Conservation (phyloP, 1,140 invertebrate species). For the Berghia stephanieae region DNA sequence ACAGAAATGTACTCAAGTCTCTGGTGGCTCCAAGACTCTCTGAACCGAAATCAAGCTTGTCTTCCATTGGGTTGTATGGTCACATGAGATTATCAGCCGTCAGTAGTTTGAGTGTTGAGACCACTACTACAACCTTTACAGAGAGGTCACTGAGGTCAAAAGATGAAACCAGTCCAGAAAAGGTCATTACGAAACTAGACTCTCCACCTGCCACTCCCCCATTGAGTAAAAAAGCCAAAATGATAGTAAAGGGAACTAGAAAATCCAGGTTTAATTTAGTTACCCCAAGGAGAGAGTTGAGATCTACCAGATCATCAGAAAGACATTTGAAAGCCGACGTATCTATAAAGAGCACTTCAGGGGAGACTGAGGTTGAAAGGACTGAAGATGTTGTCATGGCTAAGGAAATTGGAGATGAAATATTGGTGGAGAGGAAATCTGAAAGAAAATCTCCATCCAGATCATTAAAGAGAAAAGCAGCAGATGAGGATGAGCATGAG, state of each 20-base stretch:
- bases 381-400: too few relatives aligned
- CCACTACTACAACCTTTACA: background rate
- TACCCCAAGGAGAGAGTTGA: background rate
- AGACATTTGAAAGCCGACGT: background rate
- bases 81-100: too few relatives aligned
- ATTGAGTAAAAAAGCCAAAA: slow-evolving; percentile 16
- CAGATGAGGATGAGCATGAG: background rate
- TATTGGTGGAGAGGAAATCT: too few relatives aligned
- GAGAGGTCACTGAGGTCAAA: background rate
- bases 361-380: background rate
- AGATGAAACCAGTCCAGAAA: background rate
- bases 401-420: too few relatives aligned
- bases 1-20: too few relatives aligned
- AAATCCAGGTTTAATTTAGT: background rate
- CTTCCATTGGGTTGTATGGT: too few relatives aligned
- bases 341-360: too few relatives aligned
- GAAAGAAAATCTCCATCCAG: slow-evolving; percentile 9
- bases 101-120: background rate
- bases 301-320: background rate
- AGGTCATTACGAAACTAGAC: background rate
- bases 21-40: background rate
- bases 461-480: too few relatives aligned
- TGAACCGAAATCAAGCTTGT: background rate
- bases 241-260: background rate
- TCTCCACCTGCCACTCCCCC: slow-evolving; percentile 22